phyloP scores from a whole-genome alignment of 2,113 vertebrate genomes.

The Elgaria multicarinata region DNA sequence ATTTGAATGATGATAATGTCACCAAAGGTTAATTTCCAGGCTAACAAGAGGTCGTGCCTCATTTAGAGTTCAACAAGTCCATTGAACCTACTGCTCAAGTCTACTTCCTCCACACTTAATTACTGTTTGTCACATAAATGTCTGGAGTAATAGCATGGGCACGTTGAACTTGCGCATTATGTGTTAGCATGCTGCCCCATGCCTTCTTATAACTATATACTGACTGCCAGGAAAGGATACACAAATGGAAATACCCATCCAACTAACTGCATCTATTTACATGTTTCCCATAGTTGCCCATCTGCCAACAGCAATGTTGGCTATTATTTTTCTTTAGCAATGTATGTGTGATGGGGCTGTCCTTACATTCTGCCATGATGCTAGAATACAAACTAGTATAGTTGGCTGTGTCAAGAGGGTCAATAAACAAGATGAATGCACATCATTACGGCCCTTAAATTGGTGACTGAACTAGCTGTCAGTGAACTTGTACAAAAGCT shows the following conservation, averaged over 20 bases:
- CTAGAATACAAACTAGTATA: slow-evolving; percentile 25
- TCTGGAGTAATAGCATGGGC: slow-evolving; percentile 30
- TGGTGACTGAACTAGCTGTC: background rate
- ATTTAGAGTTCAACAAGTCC: slow-evolving; percentile 44
- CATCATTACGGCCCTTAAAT: slow-evolving; percentile 2
- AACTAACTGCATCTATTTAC: background rate
- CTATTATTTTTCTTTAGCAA: background rate
- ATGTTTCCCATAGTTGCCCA: background rate
- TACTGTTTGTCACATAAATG: slow-evolving; percentile 24
- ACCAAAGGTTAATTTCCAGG: slow-evolving; percentile 65
- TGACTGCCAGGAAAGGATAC: background rate
- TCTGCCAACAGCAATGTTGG: slow-evolving; percentile 2
- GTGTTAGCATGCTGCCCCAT: background rate
- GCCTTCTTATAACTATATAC: background rate
- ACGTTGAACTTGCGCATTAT: background rate
- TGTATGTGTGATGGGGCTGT: background rate
- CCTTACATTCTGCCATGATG: background rate
- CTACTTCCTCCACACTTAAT: slow-evolving; percentile 35
- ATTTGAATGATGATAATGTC: slow-evolving; percentile 55
- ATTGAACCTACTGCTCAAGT: slow-evolving; percentile 41
- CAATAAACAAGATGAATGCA: slow-evolving; percentile 29
- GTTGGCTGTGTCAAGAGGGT: slow-evolving; percentile 11
- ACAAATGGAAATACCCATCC: background rate
- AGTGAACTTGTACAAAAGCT: background rate
- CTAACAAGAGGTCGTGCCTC: slow-evolving; percentile 52